Evolutionary conservation across 1,140 invertebrate species (phyloP).

Genomic region (Bombus turneri): DNA sequence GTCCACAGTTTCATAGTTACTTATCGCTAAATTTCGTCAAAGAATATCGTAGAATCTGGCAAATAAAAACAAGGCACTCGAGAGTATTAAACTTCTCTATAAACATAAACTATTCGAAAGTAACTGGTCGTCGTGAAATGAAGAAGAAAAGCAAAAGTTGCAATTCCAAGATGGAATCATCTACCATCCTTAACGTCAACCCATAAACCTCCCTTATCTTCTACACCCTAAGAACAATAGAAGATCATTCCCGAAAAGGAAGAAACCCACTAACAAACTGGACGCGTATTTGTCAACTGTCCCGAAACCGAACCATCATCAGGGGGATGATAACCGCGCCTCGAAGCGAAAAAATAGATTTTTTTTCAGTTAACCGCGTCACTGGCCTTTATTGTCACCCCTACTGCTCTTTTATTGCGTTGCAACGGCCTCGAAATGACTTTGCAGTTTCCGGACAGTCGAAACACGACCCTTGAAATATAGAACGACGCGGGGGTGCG

Average conservation of each 20-base stretch:
- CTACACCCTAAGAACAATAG: background rate
- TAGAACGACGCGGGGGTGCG: background rate
- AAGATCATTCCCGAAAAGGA: background rate
- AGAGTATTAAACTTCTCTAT: too few species aligned
- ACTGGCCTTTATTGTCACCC: constrained; percentile 53
- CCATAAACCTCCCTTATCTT: background rate
- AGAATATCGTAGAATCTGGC: too few species aligned
- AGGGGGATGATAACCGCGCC: constrained; percentile 9
- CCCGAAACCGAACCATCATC: background rate
- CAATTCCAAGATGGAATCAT: constrained; percentile 2
- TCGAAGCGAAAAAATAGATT: constrained; percentile 31
- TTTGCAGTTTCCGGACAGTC: background rate
- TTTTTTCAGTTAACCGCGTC: constrained; percentile 48
- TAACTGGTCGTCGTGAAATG: too few species aligned
- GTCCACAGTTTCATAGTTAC: too few species aligned
- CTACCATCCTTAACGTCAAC: background rate
- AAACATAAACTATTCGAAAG: too few species aligned
- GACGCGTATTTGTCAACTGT: constrained; percentile 47
- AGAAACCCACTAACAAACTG: constrained; percentile 41
- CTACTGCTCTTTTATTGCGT: constrained; percentile 40
- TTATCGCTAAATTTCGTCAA: too few species aligned
- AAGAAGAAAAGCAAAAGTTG: background rate
- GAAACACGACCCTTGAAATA: constrained; percentile 41
- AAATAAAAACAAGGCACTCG: too few species aligned
- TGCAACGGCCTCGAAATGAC: constrained; percentile 29